phyloP scores from a whole-genome alignment of 2,113 vertebrate genomes.

The Ia io region DNA sequence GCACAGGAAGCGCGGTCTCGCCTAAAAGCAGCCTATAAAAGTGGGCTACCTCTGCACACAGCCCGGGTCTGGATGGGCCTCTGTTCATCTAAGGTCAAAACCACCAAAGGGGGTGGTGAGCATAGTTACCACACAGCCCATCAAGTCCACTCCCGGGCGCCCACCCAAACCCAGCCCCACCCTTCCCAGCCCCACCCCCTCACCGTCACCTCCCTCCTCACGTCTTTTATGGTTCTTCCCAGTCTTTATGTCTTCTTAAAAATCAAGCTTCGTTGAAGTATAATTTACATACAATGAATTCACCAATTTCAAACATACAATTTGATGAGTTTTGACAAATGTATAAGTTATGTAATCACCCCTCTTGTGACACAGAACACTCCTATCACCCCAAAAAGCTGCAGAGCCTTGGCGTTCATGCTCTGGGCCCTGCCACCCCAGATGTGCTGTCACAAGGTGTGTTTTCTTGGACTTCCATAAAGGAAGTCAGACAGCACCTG shows the following conservation, averaged over 20 bases:
- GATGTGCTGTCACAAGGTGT: neutral
- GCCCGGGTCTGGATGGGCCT: neutral
- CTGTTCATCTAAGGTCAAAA: neutral
- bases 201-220: neutral
- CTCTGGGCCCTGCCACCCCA: neutral
- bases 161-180: accelerated
- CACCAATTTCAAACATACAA: neutral
- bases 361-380: accelerated
- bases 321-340: neutral
- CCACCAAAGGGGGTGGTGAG: neutral
- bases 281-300: neutral
- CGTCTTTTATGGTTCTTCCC: neutral
- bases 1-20: neutral
- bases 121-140: accelerated
- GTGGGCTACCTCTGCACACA: neutral
- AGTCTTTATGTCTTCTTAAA: neutral
- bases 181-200: no score
- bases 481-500: accelerated
- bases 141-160: neutral
- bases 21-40: neutral
- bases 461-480: neutral
- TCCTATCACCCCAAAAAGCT: accelerated
- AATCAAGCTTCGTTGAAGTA: neutral
- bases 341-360: accelerated
- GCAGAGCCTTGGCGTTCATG: accelerated